phyloP scores from a whole-genome alignment of 2,888 invertebrate genomes.

The Cosmopolites sordidus region DNA sequence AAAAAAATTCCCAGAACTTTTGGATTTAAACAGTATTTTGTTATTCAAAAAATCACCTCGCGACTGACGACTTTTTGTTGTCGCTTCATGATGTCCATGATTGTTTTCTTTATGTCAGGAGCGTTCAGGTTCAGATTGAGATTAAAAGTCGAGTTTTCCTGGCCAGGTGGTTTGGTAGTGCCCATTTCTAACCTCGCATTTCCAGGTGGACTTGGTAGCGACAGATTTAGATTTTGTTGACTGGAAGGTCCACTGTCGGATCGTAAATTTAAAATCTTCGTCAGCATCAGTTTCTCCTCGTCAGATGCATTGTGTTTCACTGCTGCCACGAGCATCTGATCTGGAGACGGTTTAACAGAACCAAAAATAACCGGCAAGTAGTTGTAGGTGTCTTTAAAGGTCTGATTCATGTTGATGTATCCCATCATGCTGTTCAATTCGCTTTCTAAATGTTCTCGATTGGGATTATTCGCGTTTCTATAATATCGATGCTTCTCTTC shows the following conservation, averaged over 20 bases:
- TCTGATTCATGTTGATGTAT: conserved; percentile 29
- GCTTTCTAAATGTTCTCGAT: conserved; percentile 11
- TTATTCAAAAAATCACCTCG: too few relatives aligned
- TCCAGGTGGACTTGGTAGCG: not conserved
- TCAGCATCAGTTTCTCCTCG: conserved; percentile 19
- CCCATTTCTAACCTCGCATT: not conserved
- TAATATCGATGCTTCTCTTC: not conserved
- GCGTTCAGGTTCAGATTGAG: conserved; percentile 16
- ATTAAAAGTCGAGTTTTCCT: conserved; percentile 8
- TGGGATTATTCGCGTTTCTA: conserved; percentile 8
- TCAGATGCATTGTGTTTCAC: conserved; percentile 15
- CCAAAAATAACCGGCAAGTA: conserved; percentile 32
- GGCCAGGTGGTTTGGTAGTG: not conserved
- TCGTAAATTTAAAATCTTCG: conserved; percentile 16
- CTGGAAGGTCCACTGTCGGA: not conserved
- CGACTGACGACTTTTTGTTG: conserved; percentile 8
- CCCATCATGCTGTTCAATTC: conserved; percentile 24
- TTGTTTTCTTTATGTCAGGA: conserved; percentile 18
- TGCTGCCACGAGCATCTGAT: conserved; percentile 12
- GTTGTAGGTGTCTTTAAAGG: conserved; percentile 28
- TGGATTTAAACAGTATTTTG: too few relatives aligned
- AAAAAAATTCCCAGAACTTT: too few relatives aligned
- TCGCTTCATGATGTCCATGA: conserved; percentile 22
- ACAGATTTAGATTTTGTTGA: not conserved
- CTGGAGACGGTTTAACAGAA: conserved; percentile 21